Percentiles rank a stretch among this genome's conserved stretches.
These are phyloP conservation scores for Stichodactyla mertensii DNA, from an alignment of 64 coral and sea anemone species.

Conservation along the genomic window DNA sequence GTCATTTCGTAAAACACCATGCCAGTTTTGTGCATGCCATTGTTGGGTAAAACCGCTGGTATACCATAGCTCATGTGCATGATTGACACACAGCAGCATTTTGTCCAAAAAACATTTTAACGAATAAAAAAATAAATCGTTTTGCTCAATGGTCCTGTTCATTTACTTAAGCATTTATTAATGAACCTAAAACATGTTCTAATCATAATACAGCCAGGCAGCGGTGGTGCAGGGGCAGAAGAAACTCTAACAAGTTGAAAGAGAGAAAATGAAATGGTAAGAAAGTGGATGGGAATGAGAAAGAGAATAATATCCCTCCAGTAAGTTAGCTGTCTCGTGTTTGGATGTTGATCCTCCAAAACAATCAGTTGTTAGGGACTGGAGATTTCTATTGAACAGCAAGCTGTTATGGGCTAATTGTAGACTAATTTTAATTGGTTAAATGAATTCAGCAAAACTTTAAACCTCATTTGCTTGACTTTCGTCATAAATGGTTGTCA, in stretches of 20 bases:
- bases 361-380: not conserved
- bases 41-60: not conserved
- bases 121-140: too few relatives aligned
- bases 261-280: not conserved
- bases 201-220: conserved; percentile 1
- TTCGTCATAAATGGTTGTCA: not conserved
- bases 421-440: not conserved
- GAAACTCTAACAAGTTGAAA: not conserved
- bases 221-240: not conserved
- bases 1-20: too few relatives aligned
- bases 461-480: too few relatives aligned
- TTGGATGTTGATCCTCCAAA: not conserved
- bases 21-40: not conserved
- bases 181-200: not conserved
- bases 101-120: too few relatives aligned
- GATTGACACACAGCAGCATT: too few relatives aligned
- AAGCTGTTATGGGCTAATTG: not conserved
- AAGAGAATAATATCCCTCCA: not conserved
- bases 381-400: not conserved
- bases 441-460: too few relatives aligned
- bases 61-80: too few relatives aligned
- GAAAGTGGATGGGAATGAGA: not conserved
- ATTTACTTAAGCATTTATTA: not conserved
- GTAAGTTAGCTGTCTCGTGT: not conserved
- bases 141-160: not conserved